Evolutionary conservation across 2,797 vertebrate genomes (phyloP).

Genomic region (Pangasius djambal): DNA sequence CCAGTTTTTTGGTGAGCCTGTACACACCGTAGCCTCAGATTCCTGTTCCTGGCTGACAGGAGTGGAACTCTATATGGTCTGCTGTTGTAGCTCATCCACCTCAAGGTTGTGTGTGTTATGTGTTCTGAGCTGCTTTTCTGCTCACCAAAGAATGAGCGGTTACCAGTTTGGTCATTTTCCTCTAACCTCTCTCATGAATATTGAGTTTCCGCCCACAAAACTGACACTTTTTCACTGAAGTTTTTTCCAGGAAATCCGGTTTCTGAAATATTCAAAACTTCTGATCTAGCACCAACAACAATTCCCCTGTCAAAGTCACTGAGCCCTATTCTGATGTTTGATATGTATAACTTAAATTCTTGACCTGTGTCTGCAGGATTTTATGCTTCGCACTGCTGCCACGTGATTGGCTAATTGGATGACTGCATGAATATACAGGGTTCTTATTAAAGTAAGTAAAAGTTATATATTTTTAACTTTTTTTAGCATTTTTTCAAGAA

Average conservation of each 20-base stretch:
- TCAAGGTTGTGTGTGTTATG: not conserved
- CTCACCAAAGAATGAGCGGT: too few species aligned
- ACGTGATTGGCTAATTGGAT: not conserved
- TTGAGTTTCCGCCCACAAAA: not conserved
- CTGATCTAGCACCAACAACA: not conserved
- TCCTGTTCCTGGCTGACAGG: not conserved
- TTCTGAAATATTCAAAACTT: not conserved
- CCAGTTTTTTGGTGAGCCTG: not conserved
- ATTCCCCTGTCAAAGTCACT: not conserved
- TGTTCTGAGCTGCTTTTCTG: not conserved
- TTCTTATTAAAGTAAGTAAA: not conserved
- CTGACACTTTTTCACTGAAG: not conserved
- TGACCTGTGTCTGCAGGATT: not conserved
- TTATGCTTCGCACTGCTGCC: not conserved
- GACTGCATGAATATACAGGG: not conserved
- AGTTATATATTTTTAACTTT: not conserved
- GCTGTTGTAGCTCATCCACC: not conserved
- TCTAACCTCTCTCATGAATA: not conserved
- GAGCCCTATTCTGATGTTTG: not conserved
- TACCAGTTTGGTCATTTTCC: too few species aligned
- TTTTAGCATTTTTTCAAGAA: not conserved
- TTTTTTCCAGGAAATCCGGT: not conserved
- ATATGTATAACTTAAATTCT: not conserved
- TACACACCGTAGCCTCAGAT: not conserved
- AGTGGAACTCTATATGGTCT: not conserved